phyloP scores from a whole-genome alignment of 1,140 invertebrate species.

The Papilio machaon region DNA sequence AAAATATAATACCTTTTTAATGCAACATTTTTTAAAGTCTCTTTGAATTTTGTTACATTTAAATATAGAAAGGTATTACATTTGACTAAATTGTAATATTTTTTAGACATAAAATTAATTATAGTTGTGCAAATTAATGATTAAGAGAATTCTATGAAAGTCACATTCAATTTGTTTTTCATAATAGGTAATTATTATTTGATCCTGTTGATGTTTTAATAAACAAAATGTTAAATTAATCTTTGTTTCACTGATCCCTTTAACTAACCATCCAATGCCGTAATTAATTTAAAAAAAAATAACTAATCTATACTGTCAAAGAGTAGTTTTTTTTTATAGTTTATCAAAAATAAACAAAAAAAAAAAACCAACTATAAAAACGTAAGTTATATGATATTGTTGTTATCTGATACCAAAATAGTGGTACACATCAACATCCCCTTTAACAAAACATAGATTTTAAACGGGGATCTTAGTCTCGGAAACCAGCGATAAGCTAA shows the following conservation, averaged over 20 bases:
- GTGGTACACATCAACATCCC: no score
- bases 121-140: constrained; percentile 55
- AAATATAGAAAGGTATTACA: constrained; percentile 1
- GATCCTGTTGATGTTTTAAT: constrained; percentile 65
- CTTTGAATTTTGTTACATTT: constrained; percentile 5
- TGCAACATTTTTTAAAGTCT: not conserved
- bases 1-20: constrained; percentile 23
- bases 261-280: no score
- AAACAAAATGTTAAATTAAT: constrained; percentile 55
- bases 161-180: constrained; percentile 59
- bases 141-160: constrained; percentile 63
- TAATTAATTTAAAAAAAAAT: no score
- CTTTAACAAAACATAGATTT: no score
- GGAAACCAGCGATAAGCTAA: no score
- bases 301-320: no score
- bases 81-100: constrained; percentile 48
- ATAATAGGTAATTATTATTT: constrained; percentile 63
- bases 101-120: constrained; percentile 56
- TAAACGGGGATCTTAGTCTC: no score
- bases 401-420: no score
- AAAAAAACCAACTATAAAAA: no score
- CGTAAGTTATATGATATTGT: no score
- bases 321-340: no score
- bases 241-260: constrained; percentile 42
- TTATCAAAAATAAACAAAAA: no score